A percentile compares a stretch with the other conserved stretches of the same genome.
Conservation (phyloP, 2,888 invertebrate species). For the Parasteatoda lunata region DNA sequence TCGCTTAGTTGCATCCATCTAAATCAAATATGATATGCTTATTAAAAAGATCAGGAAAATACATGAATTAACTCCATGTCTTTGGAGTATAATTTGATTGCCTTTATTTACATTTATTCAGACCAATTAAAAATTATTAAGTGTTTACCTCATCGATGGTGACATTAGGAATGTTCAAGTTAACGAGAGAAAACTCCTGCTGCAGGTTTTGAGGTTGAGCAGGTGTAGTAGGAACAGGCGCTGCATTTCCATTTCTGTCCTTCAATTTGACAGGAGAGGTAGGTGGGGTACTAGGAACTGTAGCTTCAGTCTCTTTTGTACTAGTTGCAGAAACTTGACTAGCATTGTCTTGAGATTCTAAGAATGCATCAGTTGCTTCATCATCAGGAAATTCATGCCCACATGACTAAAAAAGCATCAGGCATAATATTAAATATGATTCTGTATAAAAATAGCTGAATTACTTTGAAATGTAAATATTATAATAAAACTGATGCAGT, state of each 20-base stretch:
- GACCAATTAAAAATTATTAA: background rate
- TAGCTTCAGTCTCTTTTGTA: slow-evolving; percentile 42
- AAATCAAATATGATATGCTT: slow-evolving; percentile 48
- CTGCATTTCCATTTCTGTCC: slow-evolving; percentile 22
- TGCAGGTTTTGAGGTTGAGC: slow-evolving; percentile 79
- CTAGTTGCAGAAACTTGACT: slow-evolving; percentile 50
- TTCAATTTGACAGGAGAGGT: slow-evolving; percentile 24
- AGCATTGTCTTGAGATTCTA: slow-evolving; percentile 45
- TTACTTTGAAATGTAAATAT: too few species aligned
- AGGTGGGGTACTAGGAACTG: slow-evolving; percentile 40
- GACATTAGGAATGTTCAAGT: slow-evolving; percentile 84
- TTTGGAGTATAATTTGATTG: too few species aligned
- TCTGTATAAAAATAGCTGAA: too few species aligned
- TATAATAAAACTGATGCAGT: too few species aligned
- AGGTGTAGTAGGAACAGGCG: slow-evolving; percentile 54
- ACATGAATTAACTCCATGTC: background rate
- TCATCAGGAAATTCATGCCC: slow-evolving; percentile 81
- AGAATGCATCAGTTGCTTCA: slow-evolving; percentile 71
- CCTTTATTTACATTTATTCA: background rate
- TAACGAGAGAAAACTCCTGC: slow-evolving; percentile 85
- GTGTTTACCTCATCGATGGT: slow-evolving; percentile 76
- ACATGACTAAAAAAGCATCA: slow-evolving; percentile 77
- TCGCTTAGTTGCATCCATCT: slow-evolving; percentile 79
- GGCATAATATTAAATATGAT: too few species aligned
- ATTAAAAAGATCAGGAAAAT: background rate